Conservation (phyloP, 2,888 invertebrate species). For the Aelia acuminata region DNA sequence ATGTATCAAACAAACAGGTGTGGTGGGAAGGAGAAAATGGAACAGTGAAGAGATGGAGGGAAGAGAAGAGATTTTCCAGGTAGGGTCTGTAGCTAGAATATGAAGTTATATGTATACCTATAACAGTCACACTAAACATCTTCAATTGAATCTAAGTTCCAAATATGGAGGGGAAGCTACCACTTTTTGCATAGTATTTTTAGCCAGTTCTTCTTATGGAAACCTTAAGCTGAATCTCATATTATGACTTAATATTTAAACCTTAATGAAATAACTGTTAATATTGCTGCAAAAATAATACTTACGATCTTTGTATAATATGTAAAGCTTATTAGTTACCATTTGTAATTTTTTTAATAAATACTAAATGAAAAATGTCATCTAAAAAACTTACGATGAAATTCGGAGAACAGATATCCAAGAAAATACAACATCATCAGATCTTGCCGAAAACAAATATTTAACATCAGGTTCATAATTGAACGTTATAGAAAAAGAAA, state of each 20-base stretch:
- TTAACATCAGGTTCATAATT: conserved; percentile 4
- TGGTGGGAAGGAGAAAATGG: too few species aligned
- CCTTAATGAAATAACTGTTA: not conserved
- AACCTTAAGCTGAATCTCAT: not conserved
- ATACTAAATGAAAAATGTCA: not conserved
- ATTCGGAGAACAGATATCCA: not conserved
- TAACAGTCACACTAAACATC: too few species aligned
- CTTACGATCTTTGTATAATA: not conserved
- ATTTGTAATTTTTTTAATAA: not conserved
- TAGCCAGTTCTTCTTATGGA: not conserved
- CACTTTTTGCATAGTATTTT: too few species aligned
- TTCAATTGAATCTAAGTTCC: too few species aligned
- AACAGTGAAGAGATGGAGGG: too few species aligned
- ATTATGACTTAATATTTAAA: not conserved
- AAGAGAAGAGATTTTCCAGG: too few species aligned
- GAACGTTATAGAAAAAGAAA: not conserved
- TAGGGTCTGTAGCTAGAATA: too few species aligned
- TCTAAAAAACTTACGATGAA: not conserved
- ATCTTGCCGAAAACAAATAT: not conserved
- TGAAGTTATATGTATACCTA: too few species aligned
- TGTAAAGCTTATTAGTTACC: not conserved
- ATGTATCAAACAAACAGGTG: too few species aligned
- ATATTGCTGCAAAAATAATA: not conserved
- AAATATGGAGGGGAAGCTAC: too few species aligned
- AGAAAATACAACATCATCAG: not conserved